Evolutionary conservation across 1,140 invertebrate genomes (phyloP).

Genomic region (Drosophila kohkoa): DNA sequence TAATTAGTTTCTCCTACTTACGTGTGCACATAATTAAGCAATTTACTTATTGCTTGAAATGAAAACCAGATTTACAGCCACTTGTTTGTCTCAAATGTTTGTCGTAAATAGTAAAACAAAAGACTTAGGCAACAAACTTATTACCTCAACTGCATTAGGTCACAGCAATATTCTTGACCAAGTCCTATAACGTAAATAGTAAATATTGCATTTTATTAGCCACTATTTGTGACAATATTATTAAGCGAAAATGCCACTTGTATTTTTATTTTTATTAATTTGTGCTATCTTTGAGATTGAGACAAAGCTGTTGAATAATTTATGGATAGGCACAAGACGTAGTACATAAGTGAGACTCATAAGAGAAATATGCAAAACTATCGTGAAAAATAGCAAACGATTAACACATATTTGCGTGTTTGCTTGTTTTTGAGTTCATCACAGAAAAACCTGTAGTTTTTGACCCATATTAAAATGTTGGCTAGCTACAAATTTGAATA

Average conservation of each 20-base stretch:
- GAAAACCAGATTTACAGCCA: conserved; percentile 23
- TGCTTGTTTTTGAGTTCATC: conserved; percentile 50
- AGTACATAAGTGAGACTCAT: conserved; percentile 1
- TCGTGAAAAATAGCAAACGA: conserved; percentile 53
- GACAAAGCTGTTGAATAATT: conserved; percentile 52
- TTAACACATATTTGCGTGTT: conserved; percentile 66
- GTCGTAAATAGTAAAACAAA: conserved; percentile 34
- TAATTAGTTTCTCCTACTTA: conserved; percentile 16
- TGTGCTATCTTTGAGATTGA: conserved; percentile 9
- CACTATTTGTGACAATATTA: conserved; percentile 12
- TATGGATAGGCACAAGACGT: conserved; percentile 20
- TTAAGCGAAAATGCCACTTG: conserved; percentile 38
- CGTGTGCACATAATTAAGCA: conserved; percentile 30
- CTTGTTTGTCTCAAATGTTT: conserved; percentile 4
- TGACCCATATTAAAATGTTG: conserved; percentile 73
- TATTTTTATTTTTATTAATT: conserved; percentile 10
- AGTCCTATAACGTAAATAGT: conserved; percentile 10
- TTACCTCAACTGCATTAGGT: background rate
- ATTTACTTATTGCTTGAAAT: conserved; percentile 21
- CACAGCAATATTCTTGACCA: conserved; percentile 8
- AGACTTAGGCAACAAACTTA: conserved; percentile 48
- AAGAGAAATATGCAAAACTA: conserved; percentile 33
- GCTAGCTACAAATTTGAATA: conserved; percentile 68
- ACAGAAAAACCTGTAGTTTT: conserved; percentile 73
- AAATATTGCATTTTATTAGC: conserved; percentile 4